Base-by-base conservation (phyloP, 2,797 vertebrate genomes). In the Lepidocolaptes lacrymiger region DNA sequence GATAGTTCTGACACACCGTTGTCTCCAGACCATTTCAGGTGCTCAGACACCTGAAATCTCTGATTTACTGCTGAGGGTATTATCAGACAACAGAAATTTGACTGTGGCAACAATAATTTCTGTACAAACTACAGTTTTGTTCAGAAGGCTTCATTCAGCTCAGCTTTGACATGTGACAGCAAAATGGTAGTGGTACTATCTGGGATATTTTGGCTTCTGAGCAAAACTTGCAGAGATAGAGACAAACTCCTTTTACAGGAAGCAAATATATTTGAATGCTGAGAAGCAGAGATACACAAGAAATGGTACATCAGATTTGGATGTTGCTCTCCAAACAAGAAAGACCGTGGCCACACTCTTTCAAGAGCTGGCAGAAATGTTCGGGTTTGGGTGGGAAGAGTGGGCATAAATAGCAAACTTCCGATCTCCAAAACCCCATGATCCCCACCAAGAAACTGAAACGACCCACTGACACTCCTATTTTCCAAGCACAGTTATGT, bases 381-480 rank as follows among this genome's bases (percentile, higher is more conserved):
- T 10, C 28, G 4, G 41, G 43, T 89, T 46, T 34, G 18, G 30
- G 21, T 61, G 41, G 56, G 61, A 78, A 54, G 9, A 23, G 26
- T 27, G 43, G 28, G 18, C 13, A 8, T 39, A n/a, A 68, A n/a
- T 0, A 28, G 4, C 43, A 41, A 76, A 58, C 4, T 20, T 64
- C 34, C 26, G 14, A 12, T 14, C 43, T 75, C 39, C n/a, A 81
- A 69, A 66, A 24, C 6, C 5, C 39, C 18, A 22, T 5, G 3
- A 11, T 4, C 14, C 16, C 15, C 23, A 34, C 9, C 22, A 55
- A 20, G 74, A 14, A 10, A 27, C 14, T 14, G 49, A 52, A 75
- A 56, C 3, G 3, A 11, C 0, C 0, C 23, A 36, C 30, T 9
- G 10, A 16, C 8, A 32, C 2, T 24, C 41, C 55, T 18, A 2